These are phyloP conservation scores for Campylorhamphus procurvoides DNA, from an alignment of 2,113 vertebrate species.

Conservation along the genomic window DNA sequence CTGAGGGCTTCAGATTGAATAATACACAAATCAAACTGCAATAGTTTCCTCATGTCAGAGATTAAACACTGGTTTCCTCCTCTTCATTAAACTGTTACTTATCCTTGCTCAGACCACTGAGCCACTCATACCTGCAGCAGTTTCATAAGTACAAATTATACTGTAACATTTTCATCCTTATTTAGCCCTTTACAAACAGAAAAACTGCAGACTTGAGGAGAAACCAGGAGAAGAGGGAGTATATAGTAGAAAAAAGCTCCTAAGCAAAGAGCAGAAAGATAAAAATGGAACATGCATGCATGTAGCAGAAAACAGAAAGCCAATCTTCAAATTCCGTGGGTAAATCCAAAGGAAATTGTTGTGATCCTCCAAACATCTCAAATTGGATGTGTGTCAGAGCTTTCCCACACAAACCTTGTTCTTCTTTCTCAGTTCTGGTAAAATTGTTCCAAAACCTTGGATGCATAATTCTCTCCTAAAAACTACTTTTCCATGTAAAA, in stretches of 20 bases:
- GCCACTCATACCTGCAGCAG: not conserved
- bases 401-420: constrained; percentile 23
- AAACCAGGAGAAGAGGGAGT: not conserved
- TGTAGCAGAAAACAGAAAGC: not conserved
- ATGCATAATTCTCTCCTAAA: not conserved
- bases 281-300: constrained; percentile 10
- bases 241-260: not conserved
- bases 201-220: not conserved
- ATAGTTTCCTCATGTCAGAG: not conserved
- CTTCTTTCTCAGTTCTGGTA: constrained; percentile 34
- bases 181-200: not conserved
- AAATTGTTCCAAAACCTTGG: not conserved
- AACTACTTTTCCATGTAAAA: not conserved
- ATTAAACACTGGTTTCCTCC: not conserved
- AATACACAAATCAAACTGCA: not conserved
- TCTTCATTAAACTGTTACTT: not conserved
- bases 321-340: not conserved
- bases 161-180: not conserved
- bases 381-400: constrained; percentile 18
- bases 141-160: not conserved
- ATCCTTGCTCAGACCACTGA: not conserved
- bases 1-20: not conserved
- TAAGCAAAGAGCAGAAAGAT: not conserved
- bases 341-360: constrained; percentile 36
- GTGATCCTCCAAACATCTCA: constrained; percentile 12